Base-by-base conservation (phyloP, 2,888 invertebrate genomes). In the Callimorpha dominula region DNA sequence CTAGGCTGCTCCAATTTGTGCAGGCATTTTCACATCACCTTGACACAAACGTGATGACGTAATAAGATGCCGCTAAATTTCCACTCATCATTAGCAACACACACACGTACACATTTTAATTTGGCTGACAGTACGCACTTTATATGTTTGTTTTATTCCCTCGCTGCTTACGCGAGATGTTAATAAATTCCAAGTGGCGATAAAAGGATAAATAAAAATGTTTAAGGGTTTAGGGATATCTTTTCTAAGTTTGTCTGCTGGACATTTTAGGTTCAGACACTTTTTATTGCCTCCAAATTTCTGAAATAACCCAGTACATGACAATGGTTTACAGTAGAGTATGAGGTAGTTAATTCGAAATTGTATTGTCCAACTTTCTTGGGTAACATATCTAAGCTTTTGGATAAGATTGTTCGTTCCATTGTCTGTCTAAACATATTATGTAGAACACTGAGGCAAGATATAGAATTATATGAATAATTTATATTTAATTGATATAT, bases 101-200 rank as follows among this genome's bases (percentile, higher is more conserved):
- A 52, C 66, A 74, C 83, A 83, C 81, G 81, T 80, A 68, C 77
- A 76, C 72, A 66, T 81, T 81, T 80, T 81, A 80, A 81, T 83
- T 81, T 81, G 46, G 78, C 76, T 42, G 76, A 46, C 75, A 73
- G 78, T 73, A 75, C 68, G 68, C 74, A 75, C 65, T 81, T 80
- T 83, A 78, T 83, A 62, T 70, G 64, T 72, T 57, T 70, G 73
- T 78, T 80, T 81, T 81, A 83, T 83, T 80, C 74, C 74, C 64
- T 72, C 57, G 63, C 20, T 80, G 67, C 76, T 73, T 78, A 80
- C 66, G 68, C 31, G 60, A 43, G 52, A 43, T 75, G 73, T 71
- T 75, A 68, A 79, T 73, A 71, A 65, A 68, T 68, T 69, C 60
- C 11, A 65, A 73, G 31, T 57, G 68, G 52, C n/a, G 49, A 72